Conservation (phyloP, 2,888 invertebrate species). For the Volucella inflata region DNA sequence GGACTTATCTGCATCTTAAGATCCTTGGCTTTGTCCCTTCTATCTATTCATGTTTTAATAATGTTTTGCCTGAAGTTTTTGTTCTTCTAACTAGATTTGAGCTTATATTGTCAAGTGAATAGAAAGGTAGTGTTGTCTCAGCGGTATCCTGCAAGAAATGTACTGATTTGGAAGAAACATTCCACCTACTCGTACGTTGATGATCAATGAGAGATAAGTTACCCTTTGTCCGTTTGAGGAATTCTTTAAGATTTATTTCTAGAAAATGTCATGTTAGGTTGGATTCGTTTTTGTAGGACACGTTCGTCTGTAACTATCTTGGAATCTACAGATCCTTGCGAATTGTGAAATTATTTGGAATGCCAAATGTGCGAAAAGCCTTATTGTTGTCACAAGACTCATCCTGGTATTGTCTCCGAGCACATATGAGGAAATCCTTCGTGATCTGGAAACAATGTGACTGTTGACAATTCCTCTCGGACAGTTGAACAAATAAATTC, state of each 20-base stretch:
- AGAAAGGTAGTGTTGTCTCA: background rate
- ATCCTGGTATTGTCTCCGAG: slow-evolving; percentile 60
- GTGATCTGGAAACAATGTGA: slow-evolving; percentile 48
- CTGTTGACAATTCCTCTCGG: slow-evolving; percentile 39
- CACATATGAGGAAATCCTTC: slow-evolving; percentile 54
- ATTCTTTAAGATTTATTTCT: slow-evolving; percentile 15
- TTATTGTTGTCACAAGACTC: slow-evolving; percentile 69
- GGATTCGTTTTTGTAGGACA: slow-evolving; percentile 35
- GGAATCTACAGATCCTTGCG: slow-evolving; percentile 28
- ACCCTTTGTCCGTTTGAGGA: slow-evolving; percentile 9
- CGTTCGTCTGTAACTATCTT: slow-evolving; percentile 18
- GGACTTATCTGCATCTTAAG: slow-evolving; percentile 64
- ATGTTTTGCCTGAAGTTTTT: slow-evolving; percentile 75
- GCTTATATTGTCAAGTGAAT: slow-evolving; percentile 63
- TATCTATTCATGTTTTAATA: slow-evolving; percentile 57
- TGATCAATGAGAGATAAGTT: slow-evolving; percentile 51
- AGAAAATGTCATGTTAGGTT: background rate
- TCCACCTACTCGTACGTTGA: slow-evolving; percentile 47
- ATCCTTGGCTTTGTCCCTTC: slow-evolving; percentile 33
- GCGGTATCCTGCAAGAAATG: slow-evolving; percentile 15
- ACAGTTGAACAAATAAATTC: slow-evolving; percentile 64
- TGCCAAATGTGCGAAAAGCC: slow-evolving; percentile 74
- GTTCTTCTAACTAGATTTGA: slow-evolving; percentile 73
- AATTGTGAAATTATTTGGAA: slow-evolving; percentile 73
- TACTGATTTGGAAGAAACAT: slow-evolving; percentile 53